Evolutionary conservation across 1,140 invertebrate genomes (phyloP), one percentile per base, ranked within the genome.

Genomic region (Gryllus bimaculatus): DNA sequence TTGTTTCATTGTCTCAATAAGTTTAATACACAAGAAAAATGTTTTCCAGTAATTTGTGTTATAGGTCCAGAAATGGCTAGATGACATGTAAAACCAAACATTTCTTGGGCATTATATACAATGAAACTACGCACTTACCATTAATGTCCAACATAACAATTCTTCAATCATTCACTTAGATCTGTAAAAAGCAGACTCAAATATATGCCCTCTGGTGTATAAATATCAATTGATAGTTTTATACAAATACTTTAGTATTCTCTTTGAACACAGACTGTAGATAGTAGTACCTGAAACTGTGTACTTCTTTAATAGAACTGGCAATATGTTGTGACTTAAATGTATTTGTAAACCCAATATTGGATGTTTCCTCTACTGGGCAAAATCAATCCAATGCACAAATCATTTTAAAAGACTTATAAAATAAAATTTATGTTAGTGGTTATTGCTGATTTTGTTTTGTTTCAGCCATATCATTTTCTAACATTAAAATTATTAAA

Each of bases 211-310:
- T 66, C 10, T 66, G 10, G 18, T 66, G 54, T 10, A 66, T 66
- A 66, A 66, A 66, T 66, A 66, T 66, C 54, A 66, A 66, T 66
- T 66, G 54, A 66, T 66, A 66, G 54, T 66, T 66, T 66, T 66
- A 66, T 66, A 66, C 54, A 66, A 66, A 66, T 13, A 13, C 54
- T 13, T 66, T 66, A 66, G 54, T 66, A 66, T 66, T 66, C 54
- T 66, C 54, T 66, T 66, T 66, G 18, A 66, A 66, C 54, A 66
- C 54, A 13, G 54, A 66, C 54, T 66, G 54, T 66, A 66, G 54
- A 66, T 66, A 66, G 54, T 66, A 66, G 54, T 66, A 66, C 54
- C 54, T 66, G 54, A 66, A 66, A 66, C 18, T 66, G 54, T 66
- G 54, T 66, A 66, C 26, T 39, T 39, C 26, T 66, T 66, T 66